These are phyloP conservation scores for Pelusios castaneus DNA, from an alignment of 2,113 vertebrate species.

Conservation along the genomic window DNA sequence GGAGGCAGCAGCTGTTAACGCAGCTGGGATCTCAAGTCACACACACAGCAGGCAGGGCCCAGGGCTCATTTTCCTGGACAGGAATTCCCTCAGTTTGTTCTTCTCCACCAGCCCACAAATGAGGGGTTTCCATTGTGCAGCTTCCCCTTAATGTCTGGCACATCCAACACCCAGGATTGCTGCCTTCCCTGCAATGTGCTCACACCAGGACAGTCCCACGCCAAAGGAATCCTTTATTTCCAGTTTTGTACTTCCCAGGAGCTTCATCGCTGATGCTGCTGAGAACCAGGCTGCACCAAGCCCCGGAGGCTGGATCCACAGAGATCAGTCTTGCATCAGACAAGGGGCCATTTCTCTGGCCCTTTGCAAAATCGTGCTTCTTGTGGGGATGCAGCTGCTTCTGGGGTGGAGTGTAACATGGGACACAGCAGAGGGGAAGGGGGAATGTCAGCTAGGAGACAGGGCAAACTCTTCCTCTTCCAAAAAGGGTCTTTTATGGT, in stretches of 20 bases:
- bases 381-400: neutral
- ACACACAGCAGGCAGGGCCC: neutral
- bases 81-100: neutral
- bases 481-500: neutral
- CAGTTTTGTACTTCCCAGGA: neutral
- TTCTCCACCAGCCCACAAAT: neutral
- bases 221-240: too few species aligned
- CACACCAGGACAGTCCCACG: neutral
- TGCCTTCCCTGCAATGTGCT: neutral
- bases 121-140: neutral
- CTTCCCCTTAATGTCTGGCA: neutral
- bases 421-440: neutral
- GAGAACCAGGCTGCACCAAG: neutral
- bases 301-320: neutral
- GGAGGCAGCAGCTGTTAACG: neutral
- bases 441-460: neutral
- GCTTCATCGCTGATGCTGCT: too few species aligned
- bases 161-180: neutral
- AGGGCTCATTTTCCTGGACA: too few species aligned
- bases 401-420: neutral
- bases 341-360: neutral
- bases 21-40: neutral
- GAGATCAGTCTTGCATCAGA: neutral
- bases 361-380: neutral
- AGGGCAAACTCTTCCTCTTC: neutral